These are phyloP conservation scores for Kryptopterus vitreolus DNA, from an alignment of 2,797 vertebrate species.

Conservation along the genomic window DNA sequence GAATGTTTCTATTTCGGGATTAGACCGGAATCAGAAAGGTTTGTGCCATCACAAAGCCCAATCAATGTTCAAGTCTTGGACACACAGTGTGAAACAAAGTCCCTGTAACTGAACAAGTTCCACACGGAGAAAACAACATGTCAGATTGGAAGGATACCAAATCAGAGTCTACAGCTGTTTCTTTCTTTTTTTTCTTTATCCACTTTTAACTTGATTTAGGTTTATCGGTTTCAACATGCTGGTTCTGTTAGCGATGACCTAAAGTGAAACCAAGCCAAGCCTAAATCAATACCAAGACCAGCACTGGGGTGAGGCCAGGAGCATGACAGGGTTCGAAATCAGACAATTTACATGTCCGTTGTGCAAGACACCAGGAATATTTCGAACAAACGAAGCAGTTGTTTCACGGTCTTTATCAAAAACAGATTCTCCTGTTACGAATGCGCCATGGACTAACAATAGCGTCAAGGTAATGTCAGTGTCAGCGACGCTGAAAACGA, in stretches of 20 bases:
- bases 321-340: neutral
- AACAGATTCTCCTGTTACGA: neutral
- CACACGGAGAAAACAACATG: slow-evolving; percentile 4
- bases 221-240: slow-evolving; percentile 22
- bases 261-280: neutral
- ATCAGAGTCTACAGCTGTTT: slow-evolving; percentile 6
- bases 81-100: neutral
- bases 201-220: slow-evolving; percentile 7
- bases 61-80: neutral
- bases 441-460: neutral
- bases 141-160: neutral
- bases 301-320: neutral
- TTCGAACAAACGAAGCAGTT: neutral
- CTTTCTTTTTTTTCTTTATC: too few species aligned
- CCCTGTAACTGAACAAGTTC: neutral
- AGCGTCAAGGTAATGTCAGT: neutral
- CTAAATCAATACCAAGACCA: slow-evolving; percentile 1
- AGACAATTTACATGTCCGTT: neutral
- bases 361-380: neutral
- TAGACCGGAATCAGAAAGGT: neutral
- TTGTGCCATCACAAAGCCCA: neutral
- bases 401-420: neutral
- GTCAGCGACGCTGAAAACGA: neutral
- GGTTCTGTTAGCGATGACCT: neutral
- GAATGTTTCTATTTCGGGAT: neutral